Base-by-base conservation (phyloP, 2,113 vertebrate genomes). In the Rousettus leschenaultii region DNA sequence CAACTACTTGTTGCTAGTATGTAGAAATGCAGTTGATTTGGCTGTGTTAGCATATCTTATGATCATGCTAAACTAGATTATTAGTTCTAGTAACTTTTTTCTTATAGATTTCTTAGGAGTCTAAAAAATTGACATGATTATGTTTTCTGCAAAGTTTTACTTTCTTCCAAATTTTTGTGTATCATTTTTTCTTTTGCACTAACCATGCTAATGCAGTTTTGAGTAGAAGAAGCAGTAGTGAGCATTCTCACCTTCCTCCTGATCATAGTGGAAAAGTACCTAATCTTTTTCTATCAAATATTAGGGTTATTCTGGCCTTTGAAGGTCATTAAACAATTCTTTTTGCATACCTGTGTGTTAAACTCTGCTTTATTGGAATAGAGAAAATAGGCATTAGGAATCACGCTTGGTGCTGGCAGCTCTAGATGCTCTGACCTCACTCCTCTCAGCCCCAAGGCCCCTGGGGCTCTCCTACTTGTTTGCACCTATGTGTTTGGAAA, bases 311-410 rank as follows among this genome's bases (percentile, higher is more conserved):
- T 75, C 35, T 66, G 28, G 28, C 59, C 19, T 65, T 70, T 75
- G 53, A 43, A 85, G 21, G 3, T 85, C 14, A 66, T 63, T 53
- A 13, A 55, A 91, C 5, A 61, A 43, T 74, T 51, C 57, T 38
- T 48, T 48, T n/a, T 61, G 28, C 61, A 38, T 28, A 16, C 59
- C 6, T 87, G 30, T 97, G 92, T 96, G 92, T 96, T 96, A 97
- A 98, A 98, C 97, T 98, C 97, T 97, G 95, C 95, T 98, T 98
- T 98, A 98, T 98, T 98, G 97, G 92, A 97, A 98, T 95, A 98
- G 96, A 98, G 98, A 97, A 98, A 97, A 95, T 85, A 98, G 95
- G 97, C 97, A 97, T 96, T 85, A 97, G 95, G 97, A 97, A 96
- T 85, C 53, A 78, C 55, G 92, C 53, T 97, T 77, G 95, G 95